Evolutionary conservation across 2,888 invertebrate species (phyloP).

Genomic region (Yponomeuta malinellus): DNA sequence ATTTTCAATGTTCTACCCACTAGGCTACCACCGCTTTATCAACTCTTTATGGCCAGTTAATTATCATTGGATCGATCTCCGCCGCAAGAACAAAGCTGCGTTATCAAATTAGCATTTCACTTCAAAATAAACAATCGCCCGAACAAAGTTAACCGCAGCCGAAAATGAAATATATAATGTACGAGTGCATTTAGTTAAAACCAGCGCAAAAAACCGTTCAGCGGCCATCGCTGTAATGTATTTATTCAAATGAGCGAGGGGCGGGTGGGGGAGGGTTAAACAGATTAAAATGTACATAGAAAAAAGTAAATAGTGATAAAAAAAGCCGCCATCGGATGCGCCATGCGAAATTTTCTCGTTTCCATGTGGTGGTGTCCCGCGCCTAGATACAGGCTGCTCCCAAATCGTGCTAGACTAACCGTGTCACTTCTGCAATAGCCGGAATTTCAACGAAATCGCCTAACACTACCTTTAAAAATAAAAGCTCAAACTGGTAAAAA

Average conservation of each 20-base stretch:
- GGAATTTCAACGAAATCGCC: too few relatives aligned
- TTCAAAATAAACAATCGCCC: conserved; percentile 15
- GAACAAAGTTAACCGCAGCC: conserved; percentile 30
- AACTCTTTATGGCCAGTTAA: not conserved
- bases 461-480: too few relatives aligned
- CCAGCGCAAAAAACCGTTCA: conserved; percentile 14
- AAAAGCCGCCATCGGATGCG: conserved; percentile 67
- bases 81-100: not conserved
- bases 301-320: conserved; percentile 75
- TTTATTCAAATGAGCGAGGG: conserved; percentile 20
- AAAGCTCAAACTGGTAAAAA: too few relatives aligned
- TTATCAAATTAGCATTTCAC: conserved; percentile 8
- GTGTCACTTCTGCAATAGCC: too few relatives aligned
- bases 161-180: conserved; percentile 36
- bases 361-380: conserved; percentile 42
- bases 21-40: too few relatives aligned
- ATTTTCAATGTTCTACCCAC: too few relatives aligned
- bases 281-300: conserved; percentile 49
- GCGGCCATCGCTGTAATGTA: conserved; percentile 33
- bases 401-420: not conserved
- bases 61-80: not conserved
- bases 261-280: conserved; percentile 19
- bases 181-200: conserved; percentile 22
- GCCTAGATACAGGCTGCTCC: conserved; percentile 42
- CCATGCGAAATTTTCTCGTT: conserved; percentile 39